A percentile compares a stretch with the other conserved stretches of the same genome.
Conservation (phyloP, 2,797 vertebrate genomes). For the Siniperca obscura region DNA sequence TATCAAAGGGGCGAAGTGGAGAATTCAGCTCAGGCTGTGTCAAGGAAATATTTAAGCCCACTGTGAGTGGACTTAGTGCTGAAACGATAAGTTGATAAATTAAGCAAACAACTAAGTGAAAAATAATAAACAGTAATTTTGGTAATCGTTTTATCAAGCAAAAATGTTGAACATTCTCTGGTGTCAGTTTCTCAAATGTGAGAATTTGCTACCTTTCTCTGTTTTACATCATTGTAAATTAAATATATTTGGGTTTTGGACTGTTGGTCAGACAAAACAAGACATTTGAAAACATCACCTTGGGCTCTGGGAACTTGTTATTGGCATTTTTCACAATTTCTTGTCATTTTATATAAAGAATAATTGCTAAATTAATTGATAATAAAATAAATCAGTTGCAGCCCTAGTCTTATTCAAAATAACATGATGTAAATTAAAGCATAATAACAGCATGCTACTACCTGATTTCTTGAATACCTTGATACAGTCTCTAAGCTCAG, state of each 20-base stretch:
- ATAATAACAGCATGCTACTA: too few relatives aligned
- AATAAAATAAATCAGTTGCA: not conserved
- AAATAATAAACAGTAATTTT: too few relatives aligned
- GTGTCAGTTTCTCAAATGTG: not conserved
- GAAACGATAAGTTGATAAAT: not conserved
- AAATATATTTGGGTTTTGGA: too few relatives aligned
- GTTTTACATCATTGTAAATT: too few relatives aligned
- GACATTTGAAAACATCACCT: too few relatives aligned
- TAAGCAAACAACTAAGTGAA: constrained; percentile 3
- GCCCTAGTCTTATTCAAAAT: too few relatives aligned
- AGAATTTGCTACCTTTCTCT: not conserved
- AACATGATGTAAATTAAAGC: too few relatives aligned
- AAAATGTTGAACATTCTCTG: not conserved
- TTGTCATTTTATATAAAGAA: too few relatives aligned
- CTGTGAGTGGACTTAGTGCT: not conserved
- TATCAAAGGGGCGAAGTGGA: constrained; percentile 9
- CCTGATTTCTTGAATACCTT: not conserved
- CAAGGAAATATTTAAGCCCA: constrained; percentile 17
- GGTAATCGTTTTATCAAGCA: not conserved
- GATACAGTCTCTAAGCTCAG: not conserved
- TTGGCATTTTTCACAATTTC: too few relatives aligned
- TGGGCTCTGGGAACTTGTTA: not conserved
- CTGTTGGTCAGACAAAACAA: too few relatives aligned
- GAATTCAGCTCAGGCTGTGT: constrained; percentile 1
- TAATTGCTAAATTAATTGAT: too few relatives aligned